Evolutionary conservation across 92 coral and sea anemone genomes (phyloP).

Genomic region (Porites lobata): DNA sequence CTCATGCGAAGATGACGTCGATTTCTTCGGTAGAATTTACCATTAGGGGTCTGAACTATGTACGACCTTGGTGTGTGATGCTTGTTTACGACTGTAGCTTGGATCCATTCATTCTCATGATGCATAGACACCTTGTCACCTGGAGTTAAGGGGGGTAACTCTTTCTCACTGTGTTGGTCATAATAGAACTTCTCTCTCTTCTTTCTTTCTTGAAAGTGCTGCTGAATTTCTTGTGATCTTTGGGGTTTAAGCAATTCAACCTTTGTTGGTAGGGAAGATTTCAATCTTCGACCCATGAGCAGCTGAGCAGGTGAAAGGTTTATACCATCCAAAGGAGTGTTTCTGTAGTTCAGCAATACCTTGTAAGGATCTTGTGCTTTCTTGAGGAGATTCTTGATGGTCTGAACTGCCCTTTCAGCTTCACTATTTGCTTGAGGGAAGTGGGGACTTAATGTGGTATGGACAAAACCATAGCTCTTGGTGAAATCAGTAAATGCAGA

Average conservation of each 20-base stretch:
- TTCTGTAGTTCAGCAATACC: neutral
- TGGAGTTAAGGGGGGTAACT: too few species aligned
- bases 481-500: neutral
- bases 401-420: too few species aligned
- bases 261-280: neutral
- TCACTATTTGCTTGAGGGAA: too few species aligned
- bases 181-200: neutral
- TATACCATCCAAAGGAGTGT: neutral
- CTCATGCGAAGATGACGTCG: neutral
- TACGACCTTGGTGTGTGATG: conserved; percentile 61
- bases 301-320: neutral
- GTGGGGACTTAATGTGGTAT: neutral
- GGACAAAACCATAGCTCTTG: neutral
- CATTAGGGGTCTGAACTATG: conserved; percentile 73
- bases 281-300: neutral
- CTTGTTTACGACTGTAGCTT: neutral
- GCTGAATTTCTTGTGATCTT: neutral
- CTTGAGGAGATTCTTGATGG: too few species aligned
- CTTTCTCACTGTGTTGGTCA: neutral
- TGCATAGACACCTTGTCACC: neutral
- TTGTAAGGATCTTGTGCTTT: too few species aligned
- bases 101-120: too few species aligned
- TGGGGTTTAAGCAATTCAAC: neutral
- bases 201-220: too few species aligned
- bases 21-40: conserved; percentile 67